Evolutionary conservation across 2,888 invertebrate species (phyloP), one percentile per base, ranked within the genome.

Genomic region (Deroplatys truncata): DNA sequence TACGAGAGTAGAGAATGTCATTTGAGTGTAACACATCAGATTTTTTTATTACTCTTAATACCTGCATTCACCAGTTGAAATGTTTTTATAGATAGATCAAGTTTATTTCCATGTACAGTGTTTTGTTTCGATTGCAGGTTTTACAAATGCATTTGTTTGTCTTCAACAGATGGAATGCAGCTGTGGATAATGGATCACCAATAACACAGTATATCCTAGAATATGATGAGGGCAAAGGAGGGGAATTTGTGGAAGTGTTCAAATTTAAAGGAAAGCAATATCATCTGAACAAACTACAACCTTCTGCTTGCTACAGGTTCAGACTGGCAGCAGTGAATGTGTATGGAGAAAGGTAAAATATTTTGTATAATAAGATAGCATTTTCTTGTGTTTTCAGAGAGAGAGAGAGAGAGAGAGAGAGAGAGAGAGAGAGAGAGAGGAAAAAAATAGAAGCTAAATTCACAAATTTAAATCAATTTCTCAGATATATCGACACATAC

Each of bases 281-380:
- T 93, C 96, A 96, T 91, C 94, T 97, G 90, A 95, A 95, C 92
- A 97, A 97, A 93, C 95, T 98, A 91, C 96, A 96, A 91, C 96
- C 98, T 72, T 96, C 97, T 91, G 97, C 98, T 4, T 94, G 96
- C 90, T 98, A 98, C 93, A 95, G 95, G 90, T 98, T 98, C 94
- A 96, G 98, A 88, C 93, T 98, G 92, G 96, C 97, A 84, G 98
- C 98, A 91, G 95, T 97, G 90, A 98, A 98, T 93, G 96, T 97
- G 92, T 95, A 96, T 92, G 98, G 98, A 25, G 95, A 95, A 92
- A 94, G 94, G 94, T 94, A 92, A 91, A 89, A 89, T 84, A 72
- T 29, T 20, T 43, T 43, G 10, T 43, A 13, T 43, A 13, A 7
- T 13, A 35, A 25, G 13, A 35, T 25, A 86, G 25, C 15, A 25